These are phyloP conservation scores for Drosophila mimica DNA, from an alignment of 2,888 invertebrate species.

Conservation along the genomic window DNA sequence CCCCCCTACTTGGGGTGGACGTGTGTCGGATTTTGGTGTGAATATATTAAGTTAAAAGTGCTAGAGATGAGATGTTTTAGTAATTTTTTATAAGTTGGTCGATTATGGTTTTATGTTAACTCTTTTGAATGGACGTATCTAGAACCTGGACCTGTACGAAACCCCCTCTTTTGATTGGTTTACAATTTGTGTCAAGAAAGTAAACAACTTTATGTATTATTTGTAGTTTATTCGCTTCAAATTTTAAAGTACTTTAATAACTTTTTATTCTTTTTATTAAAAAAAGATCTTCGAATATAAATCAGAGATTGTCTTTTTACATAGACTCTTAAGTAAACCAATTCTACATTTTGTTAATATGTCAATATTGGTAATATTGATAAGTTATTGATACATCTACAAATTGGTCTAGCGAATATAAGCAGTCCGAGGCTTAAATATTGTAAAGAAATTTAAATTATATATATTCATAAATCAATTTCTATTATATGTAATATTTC, in stretches of 20 bases:
- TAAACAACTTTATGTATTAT: background rate
- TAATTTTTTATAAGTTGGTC: background rate
- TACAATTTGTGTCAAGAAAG: background rate
- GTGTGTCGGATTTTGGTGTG: background rate
- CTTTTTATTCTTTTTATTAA: background rate
- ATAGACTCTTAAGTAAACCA: background rate
- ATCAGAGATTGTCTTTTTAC: background rate
- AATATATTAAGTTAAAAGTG: background rate
- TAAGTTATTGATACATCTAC: no score
- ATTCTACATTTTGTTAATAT: background rate
- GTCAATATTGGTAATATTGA: background rate
- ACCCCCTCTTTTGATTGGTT: background rate
- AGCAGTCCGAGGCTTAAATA: background rate
- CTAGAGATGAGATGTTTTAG: background rate
- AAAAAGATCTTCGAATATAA: background rate
- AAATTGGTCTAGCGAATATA: background rate
- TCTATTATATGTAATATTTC: background rate
- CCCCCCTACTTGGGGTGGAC: background rate
- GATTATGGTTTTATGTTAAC: background rate
- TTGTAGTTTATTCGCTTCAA: background rate
- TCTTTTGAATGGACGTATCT: background rate
- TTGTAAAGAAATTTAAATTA: rapidly evolving
- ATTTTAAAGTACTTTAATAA: background rate
- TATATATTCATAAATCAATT: background rate
- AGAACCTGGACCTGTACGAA: background rate